Conservation (phyloP, 2,113 vertebrate species). For the Oophaga pumilio region DNA sequence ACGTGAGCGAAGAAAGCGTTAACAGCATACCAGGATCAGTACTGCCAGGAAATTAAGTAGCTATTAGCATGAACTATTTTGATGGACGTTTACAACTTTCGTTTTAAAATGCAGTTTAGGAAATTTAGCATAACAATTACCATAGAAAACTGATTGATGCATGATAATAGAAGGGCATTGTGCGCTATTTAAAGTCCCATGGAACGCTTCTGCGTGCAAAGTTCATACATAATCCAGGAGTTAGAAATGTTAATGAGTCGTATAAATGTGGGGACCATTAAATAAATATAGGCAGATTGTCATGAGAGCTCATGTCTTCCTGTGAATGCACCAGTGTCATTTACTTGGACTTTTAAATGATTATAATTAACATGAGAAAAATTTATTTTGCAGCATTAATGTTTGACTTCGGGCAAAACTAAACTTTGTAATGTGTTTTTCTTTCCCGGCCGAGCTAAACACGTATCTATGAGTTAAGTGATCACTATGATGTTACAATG, state of each 20-base stretch:
- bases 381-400: constrained; percentile 1
- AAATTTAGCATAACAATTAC: constrained; percentile 51
- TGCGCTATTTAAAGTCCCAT: constrained; percentile 39
- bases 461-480: neutral
- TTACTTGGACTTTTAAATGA: constrained; percentile 31
- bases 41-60: constrained; percentile 13
- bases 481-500: neutral
- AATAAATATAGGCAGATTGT: constrained; percentile 50
- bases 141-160: constrained; percentile 47
- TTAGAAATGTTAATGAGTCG: constrained; percentile 53
- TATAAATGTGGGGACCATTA: constrained; percentile 48
- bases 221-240: constrained; percentile 56
- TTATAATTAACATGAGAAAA: constrained; percentile 24
- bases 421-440: neutral
- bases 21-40: constrained; percentile 18
- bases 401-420: constrained; percentile 10
- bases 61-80: constrained; percentile 42
- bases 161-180: constrained; percentile 49
- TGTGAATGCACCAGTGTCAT: constrained; percentile 24
- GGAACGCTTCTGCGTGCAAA: constrained; percentile 46
- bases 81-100: constrained; percentile 21
- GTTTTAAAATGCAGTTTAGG: constrained; percentile 33
- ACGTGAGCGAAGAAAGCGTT: neutral
- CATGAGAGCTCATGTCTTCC: constrained; percentile 35
- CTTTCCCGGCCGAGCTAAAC: neutral